These are phyloP conservation scores for Drosophila mimetica DNA, from an alignment of 2,888 invertebrate genomes.

Conservation along the genomic window DNA sequence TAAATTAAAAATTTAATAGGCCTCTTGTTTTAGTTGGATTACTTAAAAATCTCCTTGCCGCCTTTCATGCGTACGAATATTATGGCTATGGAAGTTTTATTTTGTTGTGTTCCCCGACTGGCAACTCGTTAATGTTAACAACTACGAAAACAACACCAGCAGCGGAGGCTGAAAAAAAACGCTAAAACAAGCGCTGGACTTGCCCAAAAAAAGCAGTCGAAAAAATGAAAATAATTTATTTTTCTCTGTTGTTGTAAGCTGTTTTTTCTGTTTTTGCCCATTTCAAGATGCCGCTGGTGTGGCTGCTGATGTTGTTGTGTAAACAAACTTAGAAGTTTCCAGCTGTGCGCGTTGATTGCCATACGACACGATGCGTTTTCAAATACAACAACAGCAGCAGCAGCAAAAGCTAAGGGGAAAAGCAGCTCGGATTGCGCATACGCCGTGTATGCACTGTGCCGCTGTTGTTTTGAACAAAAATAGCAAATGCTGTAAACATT, in stretches of 20 bases:
- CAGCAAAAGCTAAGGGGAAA: constrained; percentile 7
- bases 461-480: constrained; percentile 52
- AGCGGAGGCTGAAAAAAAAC: constrained; percentile 1
- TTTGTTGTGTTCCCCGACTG: constrained; percentile 11
- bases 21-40: constrained; percentile 27
- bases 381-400: constrained; percentile 52
- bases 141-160: constrained; percentile 31
- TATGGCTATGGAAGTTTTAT: constrained; percentile 23
- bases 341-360: constrained; percentile 78
- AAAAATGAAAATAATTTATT: constrained; percentile 36
- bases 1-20: constrained; percentile 32
- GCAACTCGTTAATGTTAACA: constrained; percentile 48
- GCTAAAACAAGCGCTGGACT: constrained; percentile 25
- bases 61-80: constrained; percentile 26
- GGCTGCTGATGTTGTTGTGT: constrained; percentile 30
- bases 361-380: constrained; percentile 76
- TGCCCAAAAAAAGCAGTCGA: constrained; percentile 35
- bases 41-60: constrained; percentile 28
- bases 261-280: constrained; percentile 42
- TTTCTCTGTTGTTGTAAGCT: constrained; percentile 10
- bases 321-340: constrained; percentile 73
- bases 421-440: constrained; percentile 53
- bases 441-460: constrained; percentile 46
- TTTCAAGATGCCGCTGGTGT: constrained; percentile 43
- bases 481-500: constrained; percentile 68